Base-by-base conservation (phyloP, 2,888 invertebrate genomes). In the Pherbina coryleti region DNA sequence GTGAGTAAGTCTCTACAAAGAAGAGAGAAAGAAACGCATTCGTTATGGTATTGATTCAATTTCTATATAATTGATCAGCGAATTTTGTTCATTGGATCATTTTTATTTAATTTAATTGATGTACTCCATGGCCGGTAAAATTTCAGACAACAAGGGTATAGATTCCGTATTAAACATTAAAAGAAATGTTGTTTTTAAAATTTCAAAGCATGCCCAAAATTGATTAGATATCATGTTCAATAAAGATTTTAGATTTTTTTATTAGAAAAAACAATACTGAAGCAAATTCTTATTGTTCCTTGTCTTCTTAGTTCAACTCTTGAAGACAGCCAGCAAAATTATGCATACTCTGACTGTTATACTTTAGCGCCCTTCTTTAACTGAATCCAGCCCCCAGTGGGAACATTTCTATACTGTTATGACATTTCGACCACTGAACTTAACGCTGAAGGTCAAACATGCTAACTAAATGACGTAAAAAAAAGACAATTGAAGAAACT, bases 11-110 rank as follows among this genome's bases (percentile, higher is more conserved):
- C 44, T 44, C 11, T 14, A 7, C 44, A 44, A 44, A 44, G 44
- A 37, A 8, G 8, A 44, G 44, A 44, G 14, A 44, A 1, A 44
- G 7, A 44, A 11, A 44, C 11, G 14, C 44, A 44, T 44, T 79
- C 77, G 79, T 69, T 53, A 76, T 80, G 80, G 71, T 81, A 81
- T 82, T 81, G 83, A 82, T 83, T 82, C 79, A 80, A 82, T 80
- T 77, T 79, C 81, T 83, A 69, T 79, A 80, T 81, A 81, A 83
- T 78, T 81, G 82, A 82, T 82, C 80, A 69, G 49, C 5, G 14
- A 62, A 67, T 22, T 67, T 67, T 49, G 19, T 67, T 67, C 67
- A 22, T 49, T 37, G 44, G 49, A 67, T 67, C 62, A 62, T 44
- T 75, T 64, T 76, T 44, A 44, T 76, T 57, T 79, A 76, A 79